These are phyloP conservation scores for Zaprionus vittiger DNA, from an alignment of 1,140 invertebrate genomes.

Conservation along the genomic window DNA sequence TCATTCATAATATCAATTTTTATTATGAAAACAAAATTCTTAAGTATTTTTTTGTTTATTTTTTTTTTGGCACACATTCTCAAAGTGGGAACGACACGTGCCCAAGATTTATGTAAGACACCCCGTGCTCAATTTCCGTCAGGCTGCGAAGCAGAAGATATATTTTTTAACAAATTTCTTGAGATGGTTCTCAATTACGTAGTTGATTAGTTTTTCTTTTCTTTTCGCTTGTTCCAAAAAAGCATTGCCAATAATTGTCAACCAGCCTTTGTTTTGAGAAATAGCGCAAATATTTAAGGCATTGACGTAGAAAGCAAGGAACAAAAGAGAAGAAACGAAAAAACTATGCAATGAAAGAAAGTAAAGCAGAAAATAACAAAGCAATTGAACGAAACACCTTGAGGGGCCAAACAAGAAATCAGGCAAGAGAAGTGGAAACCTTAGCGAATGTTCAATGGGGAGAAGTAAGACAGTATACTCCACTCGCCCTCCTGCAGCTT, in stretches of 20 bases:
- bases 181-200: slow-evolving; percentile 60
- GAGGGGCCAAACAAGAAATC: background rate
- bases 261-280: slow-evolving; percentile 37
- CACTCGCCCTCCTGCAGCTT: background rate
- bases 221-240: background rate
- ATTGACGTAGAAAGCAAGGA: slow-evolving; percentile 65
- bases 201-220: slow-evolving; percentile 65
- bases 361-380: slow-evolving; percentile 12
- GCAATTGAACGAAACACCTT: slow-evolving; percentile 58
- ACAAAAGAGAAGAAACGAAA: slow-evolving; percentile 21
- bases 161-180: slow-evolving; percentile 33
- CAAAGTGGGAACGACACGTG: slow-evolving; percentile 38
- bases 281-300: slow-evolving; percentile 68
- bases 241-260: slow-evolving; percentile 59
- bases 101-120: slow-evolving; percentile 53
- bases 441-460: slow-evolving; percentile 1
- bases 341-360: background rate
- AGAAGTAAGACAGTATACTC: slow-evolving; percentile 34
- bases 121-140: slow-evolving; percentile 32
- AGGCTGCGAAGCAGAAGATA: slow-evolving; percentile 8
- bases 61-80: slow-evolving; percentile 26
- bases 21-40: background rate
- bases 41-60: background rate
- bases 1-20: slow-evolving; percentile 5
- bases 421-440: slow-evolving; percentile 24